Base-by-base conservation (phyloP, 2,113 vertebrate species). In the Protomyctophum bolini region DNA sequence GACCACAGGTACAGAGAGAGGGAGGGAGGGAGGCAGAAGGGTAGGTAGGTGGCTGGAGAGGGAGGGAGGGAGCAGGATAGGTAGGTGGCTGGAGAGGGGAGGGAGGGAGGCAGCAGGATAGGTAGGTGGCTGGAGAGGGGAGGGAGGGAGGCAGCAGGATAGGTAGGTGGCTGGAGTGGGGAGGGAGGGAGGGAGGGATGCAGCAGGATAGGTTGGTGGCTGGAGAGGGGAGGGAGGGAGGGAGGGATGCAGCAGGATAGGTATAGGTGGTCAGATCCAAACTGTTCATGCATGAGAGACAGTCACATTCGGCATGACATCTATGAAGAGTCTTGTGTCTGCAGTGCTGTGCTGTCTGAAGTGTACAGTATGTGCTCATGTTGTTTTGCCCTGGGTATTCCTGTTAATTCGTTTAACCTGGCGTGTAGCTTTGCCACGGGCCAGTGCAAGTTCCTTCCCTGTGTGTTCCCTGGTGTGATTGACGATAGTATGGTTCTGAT, bases 1-100 rank as follows among this genome's bases (percentile, higher is more conserved):
- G 76, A 79, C 58, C 57, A 29, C 61, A 63, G 71, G 72, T 76
- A 59, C 59, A 41, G 60, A 15, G 59, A 58, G 56, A 68, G 48
- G 68, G 59, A 68, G 73, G 10, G 66, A 66, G 59, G 0, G 2
- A 10, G 12, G 12, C 10, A 10, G 41, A 2, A 41, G 28, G 10
- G 11, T 12, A 29, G 10, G 11, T 12, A 29, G 51, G 50, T 21
- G 58, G 10, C 10, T 7, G 28, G 59, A 58, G 56, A 68, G 48
- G 68, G 59, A 68, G 73, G 10, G 66, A 66, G 59, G 0, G 2
- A 10, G 12, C 10, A 41, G 28, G 10, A 28, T 12, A 29, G 10
- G 11, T 12, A 29, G 51, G 50, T 21, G 58, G 10, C 10, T 7
- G 28, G 60, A 15, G 59, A 58, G 56, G 48, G 68, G 59, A 68